Evolutionary conservation across 1,140 invertebrate genomes (phyloP).

Genomic region (Aphelenchoides fujianensis): DNA sequence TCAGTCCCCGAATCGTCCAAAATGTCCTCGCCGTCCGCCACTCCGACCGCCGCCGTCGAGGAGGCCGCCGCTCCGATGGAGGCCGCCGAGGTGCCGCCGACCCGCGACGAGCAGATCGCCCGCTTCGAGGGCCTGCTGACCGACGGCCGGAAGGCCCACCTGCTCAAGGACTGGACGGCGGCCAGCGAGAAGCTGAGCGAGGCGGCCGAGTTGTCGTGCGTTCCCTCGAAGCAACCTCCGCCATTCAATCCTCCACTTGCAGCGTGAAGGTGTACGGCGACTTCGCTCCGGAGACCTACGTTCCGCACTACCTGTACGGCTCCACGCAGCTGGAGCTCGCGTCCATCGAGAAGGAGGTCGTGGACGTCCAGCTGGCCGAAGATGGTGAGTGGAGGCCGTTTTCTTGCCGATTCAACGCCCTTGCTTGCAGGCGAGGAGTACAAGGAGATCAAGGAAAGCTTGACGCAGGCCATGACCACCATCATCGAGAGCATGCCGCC

Average conservation of each 20-base stretch:
- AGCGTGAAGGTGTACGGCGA: constrained; percentile 2
- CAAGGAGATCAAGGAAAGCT: constrained; percentile 2
- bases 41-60: too few relatives aligned
- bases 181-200: background rate
- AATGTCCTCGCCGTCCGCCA: too few relatives aligned
- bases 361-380: constrained; percentile 6
- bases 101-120: background rate
- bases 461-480: background rate
- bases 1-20: too few relatives aligned
- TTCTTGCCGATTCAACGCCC: too few relatives aligned
- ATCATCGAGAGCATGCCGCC: background rate
- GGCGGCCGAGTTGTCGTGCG: background rate
- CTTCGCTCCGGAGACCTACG: constrained; percentile 5
- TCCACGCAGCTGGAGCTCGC: background rate
- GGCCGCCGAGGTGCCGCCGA: background rate
- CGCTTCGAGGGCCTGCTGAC: background rate
- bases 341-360: background rate
- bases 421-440: background rate
- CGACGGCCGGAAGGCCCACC: constrained; percentile 7
- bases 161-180: background rate
- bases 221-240: background rate
- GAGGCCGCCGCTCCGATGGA: too few relatives aligned
- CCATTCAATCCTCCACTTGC: background rate
- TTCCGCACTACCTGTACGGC: constrained; percentile 8
- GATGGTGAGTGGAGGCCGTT: background rate